phyloP scores from a whole-genome alignment of 2,888 invertebrate genomes.

The Allolobophora icterica region DNA sequence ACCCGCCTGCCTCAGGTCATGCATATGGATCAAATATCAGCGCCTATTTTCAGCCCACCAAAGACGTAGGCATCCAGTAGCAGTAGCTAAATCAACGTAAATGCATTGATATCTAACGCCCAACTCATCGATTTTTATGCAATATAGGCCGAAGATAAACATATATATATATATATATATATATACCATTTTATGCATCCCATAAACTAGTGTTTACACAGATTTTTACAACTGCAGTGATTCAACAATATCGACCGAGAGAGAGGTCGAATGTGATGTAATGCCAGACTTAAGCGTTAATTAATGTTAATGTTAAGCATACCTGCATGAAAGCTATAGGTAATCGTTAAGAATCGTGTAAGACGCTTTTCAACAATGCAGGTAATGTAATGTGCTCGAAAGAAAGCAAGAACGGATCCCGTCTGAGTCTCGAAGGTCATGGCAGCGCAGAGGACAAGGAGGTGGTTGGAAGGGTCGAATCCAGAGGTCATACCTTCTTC shows the following conservation, averaged over 20 bases:
- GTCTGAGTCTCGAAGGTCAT: neutral
- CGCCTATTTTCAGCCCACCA: neutral
- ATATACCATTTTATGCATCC: neutral
- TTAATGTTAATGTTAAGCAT: neutral
- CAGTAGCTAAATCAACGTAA: neutral
- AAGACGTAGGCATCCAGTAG: neutral
- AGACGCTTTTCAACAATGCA: neutral
- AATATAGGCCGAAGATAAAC: neutral
- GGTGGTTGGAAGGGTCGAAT: neutral
- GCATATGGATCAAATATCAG: neutral
- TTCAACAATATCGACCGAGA: slow-evolving; percentile 9
- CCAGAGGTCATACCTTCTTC: neutral
- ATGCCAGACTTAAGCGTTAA: neutral
- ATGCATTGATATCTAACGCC: neutral
- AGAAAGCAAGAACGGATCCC: neutral
- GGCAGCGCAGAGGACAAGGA: too few species aligned
- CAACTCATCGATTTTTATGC: neutral
- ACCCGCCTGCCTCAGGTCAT: too few species aligned
- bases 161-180: neutral
- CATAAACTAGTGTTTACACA: neutral
- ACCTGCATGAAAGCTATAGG: neutral
- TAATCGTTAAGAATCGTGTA: neutral
- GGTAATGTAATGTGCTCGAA: neutral
- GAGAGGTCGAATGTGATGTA: neutral
- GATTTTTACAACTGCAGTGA: neutral